phyloP scores from a whole-genome alignment of 1,140 invertebrate genomes.

The Lepidurus packardi region DNA sequence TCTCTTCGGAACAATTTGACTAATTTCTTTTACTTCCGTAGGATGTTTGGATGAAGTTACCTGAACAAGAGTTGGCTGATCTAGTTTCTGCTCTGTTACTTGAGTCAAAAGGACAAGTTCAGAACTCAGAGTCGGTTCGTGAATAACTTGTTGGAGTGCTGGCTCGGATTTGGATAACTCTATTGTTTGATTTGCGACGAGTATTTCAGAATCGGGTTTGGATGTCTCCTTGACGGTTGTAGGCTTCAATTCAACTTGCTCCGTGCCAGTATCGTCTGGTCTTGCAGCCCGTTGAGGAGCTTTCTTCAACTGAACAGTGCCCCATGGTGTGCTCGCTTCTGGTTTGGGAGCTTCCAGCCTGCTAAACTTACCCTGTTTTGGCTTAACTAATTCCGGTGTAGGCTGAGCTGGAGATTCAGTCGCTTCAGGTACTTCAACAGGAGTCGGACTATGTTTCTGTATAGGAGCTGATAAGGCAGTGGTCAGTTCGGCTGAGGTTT shows the following conservation, averaged over 20 bases:
- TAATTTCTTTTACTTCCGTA: background rate
- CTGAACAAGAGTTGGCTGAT: background rate
- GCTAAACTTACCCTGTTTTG: background rate
- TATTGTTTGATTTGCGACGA: background rate
- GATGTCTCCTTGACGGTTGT: background rate
- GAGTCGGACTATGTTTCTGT: no score
- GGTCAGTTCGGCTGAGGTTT: background rate
- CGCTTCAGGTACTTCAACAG: no score
- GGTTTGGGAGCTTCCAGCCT: slow-evolving; percentile 38
- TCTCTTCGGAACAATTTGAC: background rate
- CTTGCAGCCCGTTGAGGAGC: slow-evolving; percentile 30
- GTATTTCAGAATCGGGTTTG: background rate
- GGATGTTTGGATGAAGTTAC: background rate
- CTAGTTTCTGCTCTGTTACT: background rate
- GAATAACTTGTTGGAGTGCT: background rate
- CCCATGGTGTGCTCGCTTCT: slow-evolving; percentile 37
- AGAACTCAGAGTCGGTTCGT: background rate
- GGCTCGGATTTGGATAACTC: background rate
- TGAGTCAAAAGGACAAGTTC: background rate
- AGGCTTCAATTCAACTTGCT: slow-evolving; percentile 36
- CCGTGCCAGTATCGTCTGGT: background rate
- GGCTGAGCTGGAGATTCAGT: background rate
- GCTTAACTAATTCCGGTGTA: background rate
- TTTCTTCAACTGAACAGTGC: slow-evolving; percentile 37
- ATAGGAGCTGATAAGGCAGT: background rate